Base-by-base conservation (phyloP, 2,888 invertebrate species). In the Hecatera dysodea region DNA sequence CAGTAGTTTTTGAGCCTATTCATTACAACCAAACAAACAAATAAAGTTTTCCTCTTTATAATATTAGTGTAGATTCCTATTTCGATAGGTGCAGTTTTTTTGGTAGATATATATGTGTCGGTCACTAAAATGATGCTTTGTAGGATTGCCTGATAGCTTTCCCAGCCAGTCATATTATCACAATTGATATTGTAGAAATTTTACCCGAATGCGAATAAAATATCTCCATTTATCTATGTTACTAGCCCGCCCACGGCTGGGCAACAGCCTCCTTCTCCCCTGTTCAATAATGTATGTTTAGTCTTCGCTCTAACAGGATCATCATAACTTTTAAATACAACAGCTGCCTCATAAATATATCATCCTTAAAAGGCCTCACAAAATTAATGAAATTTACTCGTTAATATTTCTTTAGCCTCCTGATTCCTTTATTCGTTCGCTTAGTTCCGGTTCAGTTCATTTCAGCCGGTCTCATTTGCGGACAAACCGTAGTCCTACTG, bases 401-500 rank as follows among this genome's bases (percentile, higher is more conserved):
- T 36, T 29, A 62, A 63, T 55, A 56, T 72, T 55, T 63, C 39
- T 72, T 62, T 27, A 55, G 29, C 1, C 24, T 46, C n/a, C 53
- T 39, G 56, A 44, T 53, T 44, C 60, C 19, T 55, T 67, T 70
- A 64, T 64, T 53, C n/a, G 55, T 75, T 64, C 27, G 33, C 12
- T 15, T 50, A 8, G 53, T 42, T 71, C 36, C 22, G 53, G 46
- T 63, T 48, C 33, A 56, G 52, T 56, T 55, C 33, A 64, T 70
- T 76, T 64, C 46, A 53, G 44, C 24, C 33, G 39, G 36, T 50
- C 42, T 63, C 67, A 63, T 78, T 73, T 44, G 36, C 7, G 22
- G 55, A n/a, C 19, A 46, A 60, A 27, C 48, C 24, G 9, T 11
- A 71, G 48, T 50, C 19, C 24, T n/a, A 22, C 44, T 39, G 24